Evolutionary conservation across 2,797 vertebrate genomes (phyloP).

Genomic region (Dendrocincla fuliginosa): DNA sequence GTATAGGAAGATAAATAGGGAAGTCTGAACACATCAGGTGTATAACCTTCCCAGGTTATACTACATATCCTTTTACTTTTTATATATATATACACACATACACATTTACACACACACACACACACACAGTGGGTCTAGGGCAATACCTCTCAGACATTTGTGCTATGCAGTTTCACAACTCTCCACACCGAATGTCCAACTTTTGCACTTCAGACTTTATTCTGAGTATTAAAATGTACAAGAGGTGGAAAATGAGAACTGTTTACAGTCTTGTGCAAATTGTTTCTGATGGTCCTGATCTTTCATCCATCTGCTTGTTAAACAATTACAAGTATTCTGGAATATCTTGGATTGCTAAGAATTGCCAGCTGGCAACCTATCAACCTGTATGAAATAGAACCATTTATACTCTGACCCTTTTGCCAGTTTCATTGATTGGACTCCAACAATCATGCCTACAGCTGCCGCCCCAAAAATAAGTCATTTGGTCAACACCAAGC

Average conservation of each 20-base stretch:
- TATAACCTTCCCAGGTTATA: neutral
- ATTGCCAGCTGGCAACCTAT: neutral
- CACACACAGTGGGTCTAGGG: rapidly evolving
- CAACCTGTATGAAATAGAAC: neutral
- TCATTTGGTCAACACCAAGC: neutral
- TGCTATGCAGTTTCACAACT: neutral
- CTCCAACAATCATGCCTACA: neutral
- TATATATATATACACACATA: neutral
- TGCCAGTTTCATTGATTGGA: neutral
- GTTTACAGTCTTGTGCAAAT: neutral
- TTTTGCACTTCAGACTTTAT: neutral
- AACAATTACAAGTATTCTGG: neutral
- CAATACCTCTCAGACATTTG: neutral
- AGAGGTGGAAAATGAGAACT: neutral
- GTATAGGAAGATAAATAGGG: neutral
- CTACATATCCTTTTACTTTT: neutral
- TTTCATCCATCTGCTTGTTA: neutral
- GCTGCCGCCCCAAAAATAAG: neutral
- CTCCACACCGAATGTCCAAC: neutral
- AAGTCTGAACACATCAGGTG: neutral
- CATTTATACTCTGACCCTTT: neutral
- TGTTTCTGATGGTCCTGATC: neutral
- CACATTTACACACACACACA: rapidly evolving
- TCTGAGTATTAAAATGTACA: neutral
- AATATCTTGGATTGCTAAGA: neutral